Evolutionary conservation across 2,113 vertebrate species (phyloP).

Genomic region (Peromyscus polionotus): DNA sequence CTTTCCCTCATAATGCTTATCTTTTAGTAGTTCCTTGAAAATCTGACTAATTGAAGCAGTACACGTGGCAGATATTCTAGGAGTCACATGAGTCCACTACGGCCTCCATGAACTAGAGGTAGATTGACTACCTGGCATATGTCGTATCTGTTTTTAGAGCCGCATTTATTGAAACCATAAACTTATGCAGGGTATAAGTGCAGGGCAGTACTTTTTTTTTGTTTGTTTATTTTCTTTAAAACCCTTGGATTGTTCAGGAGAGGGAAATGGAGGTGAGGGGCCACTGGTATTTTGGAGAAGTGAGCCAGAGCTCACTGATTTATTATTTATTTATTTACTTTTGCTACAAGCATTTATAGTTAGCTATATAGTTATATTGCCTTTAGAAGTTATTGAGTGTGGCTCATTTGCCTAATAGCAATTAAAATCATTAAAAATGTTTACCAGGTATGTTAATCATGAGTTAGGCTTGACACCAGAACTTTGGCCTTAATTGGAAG

Average conservation of each 20-base stretch:
- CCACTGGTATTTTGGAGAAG: not conserved
- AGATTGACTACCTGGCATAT: not conserved
- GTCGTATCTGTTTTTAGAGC: not conserved
- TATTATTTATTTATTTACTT: not conserved
- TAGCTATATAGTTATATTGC: not conserved
- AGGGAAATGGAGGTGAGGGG: not conserved
- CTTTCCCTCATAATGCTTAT: slow-evolving; percentile 85
- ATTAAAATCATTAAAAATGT: slow-evolving; percentile 39
- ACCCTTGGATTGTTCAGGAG: not conserved
- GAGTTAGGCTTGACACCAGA: not conserved
- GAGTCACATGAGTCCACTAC: not conserved
- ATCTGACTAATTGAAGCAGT: slow-evolving; percentile 75
- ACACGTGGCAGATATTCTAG: not conserved
- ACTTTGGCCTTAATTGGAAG: slow-evolving; percentile 41
- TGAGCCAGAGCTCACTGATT: not conserved
- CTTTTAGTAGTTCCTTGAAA: slow-evolving; percentile 80
- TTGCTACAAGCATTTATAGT: not conserved
- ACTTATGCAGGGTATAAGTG: not conserved
- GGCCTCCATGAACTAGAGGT: not conserved
- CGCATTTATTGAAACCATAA: not conserved
- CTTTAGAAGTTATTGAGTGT: slow-evolving; percentile 13
- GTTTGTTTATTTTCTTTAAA: not conserved
- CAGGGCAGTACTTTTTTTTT: not conserved
- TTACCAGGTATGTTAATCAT: not conserved
- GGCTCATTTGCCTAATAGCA: slow-evolving; percentile 28